Conservation (phyloP, 2,888 invertebrate species). For the Drosophila crucigera region DNA sequence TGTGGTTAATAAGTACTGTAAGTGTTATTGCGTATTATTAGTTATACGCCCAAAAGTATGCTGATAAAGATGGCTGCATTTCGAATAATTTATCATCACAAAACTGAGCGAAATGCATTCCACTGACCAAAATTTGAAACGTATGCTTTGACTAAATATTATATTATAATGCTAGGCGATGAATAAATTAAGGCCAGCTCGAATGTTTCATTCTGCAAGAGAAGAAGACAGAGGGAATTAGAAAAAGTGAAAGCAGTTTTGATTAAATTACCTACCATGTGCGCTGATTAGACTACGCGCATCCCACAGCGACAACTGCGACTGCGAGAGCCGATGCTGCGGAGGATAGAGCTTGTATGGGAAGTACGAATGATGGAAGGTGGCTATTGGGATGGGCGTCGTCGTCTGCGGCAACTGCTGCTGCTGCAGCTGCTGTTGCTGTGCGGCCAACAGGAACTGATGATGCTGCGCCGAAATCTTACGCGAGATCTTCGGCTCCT, state of each 20-base stretch:
- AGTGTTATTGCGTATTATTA: constrained; percentile 38
- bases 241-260: background rate
- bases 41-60: constrained; percentile 52
- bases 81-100: constrained; percentile 72
- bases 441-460: constrained; percentile 56
- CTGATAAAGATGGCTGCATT: constrained; percentile 69
- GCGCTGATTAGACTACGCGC: constrained; percentile 84
- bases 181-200: constrained; percentile 69
- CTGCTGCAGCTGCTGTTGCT: constrained; percentile 51
- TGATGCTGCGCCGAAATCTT: constrained; percentile 84
- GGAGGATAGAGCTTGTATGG: constrained; percentile 84
- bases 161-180: constrained; percentile 63
- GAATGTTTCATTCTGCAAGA: constrained; percentile 68
- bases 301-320: constrained; percentile 85
- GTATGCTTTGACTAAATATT: constrained; percentile 70
- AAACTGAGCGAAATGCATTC: constrained; percentile 71
- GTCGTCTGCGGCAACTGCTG: constrained; percentile 65
- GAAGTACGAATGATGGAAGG: constrained; percentile 83
- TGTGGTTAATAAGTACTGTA: constrained; percentile 52
- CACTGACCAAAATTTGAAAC: constrained; percentile 57
- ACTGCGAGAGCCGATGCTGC: constrained; percentile 84
- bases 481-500: constrained; percentile 83
- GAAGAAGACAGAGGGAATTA: background rate
- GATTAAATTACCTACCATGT: constrained; percentile 69
- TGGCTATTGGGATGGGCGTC: constrained; percentile 83